These are phyloP conservation scores for Bombyx mandarina DNA, from an alignment of 1,140 invertebrate species.

Conservation along the genomic window DNA sequence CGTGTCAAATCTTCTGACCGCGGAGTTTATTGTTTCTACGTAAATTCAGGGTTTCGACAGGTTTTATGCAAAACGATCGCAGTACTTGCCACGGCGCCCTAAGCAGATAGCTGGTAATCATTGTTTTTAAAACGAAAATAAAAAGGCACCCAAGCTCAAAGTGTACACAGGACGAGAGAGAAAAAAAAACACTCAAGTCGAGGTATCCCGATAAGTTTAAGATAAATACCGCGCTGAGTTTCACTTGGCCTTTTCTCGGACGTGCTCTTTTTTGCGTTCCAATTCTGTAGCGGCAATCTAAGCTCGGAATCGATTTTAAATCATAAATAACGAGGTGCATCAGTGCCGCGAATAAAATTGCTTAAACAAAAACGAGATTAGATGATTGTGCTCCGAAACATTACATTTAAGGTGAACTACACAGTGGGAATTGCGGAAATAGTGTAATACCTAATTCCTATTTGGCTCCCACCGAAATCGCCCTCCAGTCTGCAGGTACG, in stretches of 20 bases:
- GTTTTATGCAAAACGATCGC: constrained; percentile 57
- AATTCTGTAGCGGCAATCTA: constrained; percentile 35
- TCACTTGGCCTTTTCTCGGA: constrained; percentile 43
- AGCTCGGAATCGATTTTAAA: constrained; percentile 29
- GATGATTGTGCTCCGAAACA: no score
- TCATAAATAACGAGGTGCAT: constrained; percentile 27
- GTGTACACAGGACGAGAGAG: constrained; percentile 43
- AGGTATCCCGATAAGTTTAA: constrained; percentile 60
- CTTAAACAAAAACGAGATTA: no score
- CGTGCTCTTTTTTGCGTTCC: constrained; percentile 42
- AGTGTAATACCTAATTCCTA: no score
- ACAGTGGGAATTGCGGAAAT: no score
- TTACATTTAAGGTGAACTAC: no score
- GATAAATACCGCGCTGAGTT: constrained; percentile 62
- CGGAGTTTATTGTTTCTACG: constrained; percentile 14
- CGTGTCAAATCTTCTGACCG: no score
- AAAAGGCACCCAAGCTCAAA: constrained; percentile 41
- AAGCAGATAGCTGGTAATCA: constrained; percentile 47
- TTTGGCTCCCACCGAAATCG: no score
- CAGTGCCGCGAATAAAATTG: not conserved
- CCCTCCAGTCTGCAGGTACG: no score
- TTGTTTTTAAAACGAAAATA: constrained; percentile 58
- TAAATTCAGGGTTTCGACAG: constrained; percentile 63
- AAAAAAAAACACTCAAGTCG: constrained; percentile 42
- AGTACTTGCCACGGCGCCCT: constrained; percentile 39